Base-by-base conservation (phyloP, 2,113 vertebrate species). In the Pseudorectes ferrugineus region DNA sequence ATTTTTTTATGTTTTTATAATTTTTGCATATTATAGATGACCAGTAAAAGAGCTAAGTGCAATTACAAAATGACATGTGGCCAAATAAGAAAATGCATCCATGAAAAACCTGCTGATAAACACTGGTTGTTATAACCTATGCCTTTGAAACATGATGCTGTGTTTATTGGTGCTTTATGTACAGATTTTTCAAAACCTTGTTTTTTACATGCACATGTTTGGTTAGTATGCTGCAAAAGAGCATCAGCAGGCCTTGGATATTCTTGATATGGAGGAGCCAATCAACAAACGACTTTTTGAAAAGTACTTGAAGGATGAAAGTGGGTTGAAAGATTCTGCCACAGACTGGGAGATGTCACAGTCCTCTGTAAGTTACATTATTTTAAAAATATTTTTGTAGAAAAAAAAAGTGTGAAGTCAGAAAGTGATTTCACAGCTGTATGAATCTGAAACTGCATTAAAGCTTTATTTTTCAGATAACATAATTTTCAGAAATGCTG, bases 201-300 rank as follows among this genome's bases (percentile, higher is more conserved):
- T 90, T 29, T 96, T 91, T 94, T 85, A 63, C 76, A 25, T 94
- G 13, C 68, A 12, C 5, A 0, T 68, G 14, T 77, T 66, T 83
- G 90, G 33, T 72, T 75, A 99, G 99, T 99, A 99, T 97, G 99
- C 99, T 97, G 99, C 99, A 48, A 99, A 99, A 98, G 99, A 99
- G 87, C 98, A 99, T 96, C 99, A 99, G 46, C 99, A 99, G 97
- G 99, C 99, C 51, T 98, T 99, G 82, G 99, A 99, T 96, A 99
- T 99, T 93, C 98, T 99, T 82, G 99, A 99, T 70, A 98, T 99
- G 98, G 99, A 99, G 91, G 99, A 99, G 84, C 98, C 99, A 36
- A 98, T 98, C 88, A 98, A 98, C 96, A 99, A 98, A 97, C 98
- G 98, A 91, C 95, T 99, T 79, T 98, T 99, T 89, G 99, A 99